Base-by-base conservation (phyloP, 1,140 invertebrate genomes). In the Drosophila sulfurigaster region DNA sequence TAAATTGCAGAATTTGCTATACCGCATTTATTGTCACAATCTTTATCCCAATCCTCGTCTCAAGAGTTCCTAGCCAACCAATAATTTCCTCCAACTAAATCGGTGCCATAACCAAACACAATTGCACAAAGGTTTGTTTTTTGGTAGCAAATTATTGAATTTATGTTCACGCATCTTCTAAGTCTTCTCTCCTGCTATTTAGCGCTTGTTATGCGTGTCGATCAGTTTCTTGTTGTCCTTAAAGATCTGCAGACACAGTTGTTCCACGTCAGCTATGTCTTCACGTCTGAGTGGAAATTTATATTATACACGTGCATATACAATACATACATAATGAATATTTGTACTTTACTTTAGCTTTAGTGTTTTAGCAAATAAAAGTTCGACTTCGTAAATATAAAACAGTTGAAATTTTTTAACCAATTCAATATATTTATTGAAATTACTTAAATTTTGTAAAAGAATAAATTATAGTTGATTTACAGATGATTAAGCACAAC, bases 21-120 rank as follows among this genome's bases (percentile, higher is more conserved):
- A 60, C 94, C 94, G 87, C 95, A 96, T 60, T 94, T 93, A 81
- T 96, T 95, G 5, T 93, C 87, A 49, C 93, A 92, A 78, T 93
- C 54, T 46, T 94, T 91, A 30, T 95, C 95, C 95, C 95, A 95
- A 2, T 54, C 58, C 13, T 64, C 68, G 4, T 93, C 93, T 94
- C 93, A 94, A 78, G 96, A 96, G 91, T 94, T 94, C 92, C 94
- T 94, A 64, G 94, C 93, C 8, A 94, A 85, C 93, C 93, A 94
- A 89, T 94, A 94, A 78, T 94, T 93, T 69, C 94, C 90, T 30
- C 59, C 59, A 2, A 0, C 2, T 6, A 6, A 5, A 43, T 54
- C 52, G 8, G 25, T 15, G 35, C 35, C 49, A 10, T 59, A 59
- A 5, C 57, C 57, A 30, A 28, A 38, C 10, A 59, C 57, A 13